Percentiles rank a stretch among this genome's conserved stretches.
phyloP scores from a whole-genome alignment of 2,797 vertebrate genomes.

The Spatula versicolor region DNA sequence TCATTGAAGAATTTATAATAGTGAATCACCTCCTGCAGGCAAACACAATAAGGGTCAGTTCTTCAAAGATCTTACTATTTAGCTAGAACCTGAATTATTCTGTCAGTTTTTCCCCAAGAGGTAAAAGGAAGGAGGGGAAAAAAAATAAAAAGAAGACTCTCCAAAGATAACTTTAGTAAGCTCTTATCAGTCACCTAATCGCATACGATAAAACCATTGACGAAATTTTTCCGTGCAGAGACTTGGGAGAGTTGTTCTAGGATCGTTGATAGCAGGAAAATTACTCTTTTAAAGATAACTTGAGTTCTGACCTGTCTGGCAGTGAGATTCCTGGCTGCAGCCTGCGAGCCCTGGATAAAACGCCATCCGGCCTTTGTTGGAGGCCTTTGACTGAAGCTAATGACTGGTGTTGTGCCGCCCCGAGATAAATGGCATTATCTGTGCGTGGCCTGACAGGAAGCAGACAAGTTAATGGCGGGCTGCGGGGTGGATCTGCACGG shows the following conservation, averaged over 20 bases:
- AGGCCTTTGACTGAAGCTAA: slow-evolving; percentile 85
- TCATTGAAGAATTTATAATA: slow-evolving; percentile 72
- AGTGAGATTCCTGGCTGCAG: slow-evolving; percentile 66
- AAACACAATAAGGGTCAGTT: slow-evolving; percentile 64
- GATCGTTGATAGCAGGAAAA: slow-evolving; percentile 33
- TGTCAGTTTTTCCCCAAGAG: slow-evolving; percentile 50
- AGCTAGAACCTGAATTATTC: slow-evolving; percentile 69
- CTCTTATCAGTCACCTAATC: slow-evolving; percentile 69
- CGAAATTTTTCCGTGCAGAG: slow-evolving; percentile 46
- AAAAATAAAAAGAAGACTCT: not conserved
- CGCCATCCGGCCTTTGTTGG: slow-evolving; percentile 83
- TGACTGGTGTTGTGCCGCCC: slow-evolving; percentile 84
- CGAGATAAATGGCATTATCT: slow-evolving; percentile 88
- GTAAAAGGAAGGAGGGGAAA: not conserved
- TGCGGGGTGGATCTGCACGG: slow-evolving; percentile 80
- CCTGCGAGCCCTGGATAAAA: slow-evolving; percentile 74
- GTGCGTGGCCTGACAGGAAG: slow-evolving; percentile 87
- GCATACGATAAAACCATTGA: slow-evolving; percentile 41
- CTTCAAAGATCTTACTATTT: slow-evolving; percentile 71
- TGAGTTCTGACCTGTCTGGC: slow-evolving; percentile 61
- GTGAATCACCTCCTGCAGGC: slow-evolving; percentile 68
- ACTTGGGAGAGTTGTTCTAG: slow-evolving; percentile 20
- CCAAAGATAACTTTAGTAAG: slow-evolving; percentile 47
- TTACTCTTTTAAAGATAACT: slow-evolving; percentile 53
- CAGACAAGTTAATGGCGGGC: slow-evolving; percentile 87